These are phyloP conservation scores for Myanophis thanlyinensis DNA, from an alignment of 2,113 vertebrate species.

Conservation along the genomic window DNA sequence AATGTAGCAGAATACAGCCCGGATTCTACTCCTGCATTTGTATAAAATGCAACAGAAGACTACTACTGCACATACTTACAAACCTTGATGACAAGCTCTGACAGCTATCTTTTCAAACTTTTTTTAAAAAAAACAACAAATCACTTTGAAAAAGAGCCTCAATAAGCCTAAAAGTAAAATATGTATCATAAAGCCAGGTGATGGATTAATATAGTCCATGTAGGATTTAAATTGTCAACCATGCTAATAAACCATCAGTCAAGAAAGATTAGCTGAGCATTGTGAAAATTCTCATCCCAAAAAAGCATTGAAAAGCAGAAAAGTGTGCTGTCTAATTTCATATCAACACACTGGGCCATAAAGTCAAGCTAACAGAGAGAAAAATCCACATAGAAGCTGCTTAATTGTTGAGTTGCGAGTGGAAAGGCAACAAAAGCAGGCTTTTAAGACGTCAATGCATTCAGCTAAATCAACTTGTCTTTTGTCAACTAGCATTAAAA, in stretches of 20 bases:
- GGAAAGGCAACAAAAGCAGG: constrained; percentile 73
- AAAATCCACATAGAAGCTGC: constrained; percentile 61
- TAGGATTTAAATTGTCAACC: constrained; percentile 73
- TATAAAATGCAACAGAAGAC: constrained; percentile 36
- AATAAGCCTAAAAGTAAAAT: constrained; percentile 57
- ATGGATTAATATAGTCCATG: constrained; percentile 69
- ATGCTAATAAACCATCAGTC: constrained; percentile 67
- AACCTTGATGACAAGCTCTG: constrained; percentile 39
- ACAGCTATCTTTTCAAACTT: constrained; percentile 44
- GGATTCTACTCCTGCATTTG: constrained; percentile 7
- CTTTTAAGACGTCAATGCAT: constrained; percentile 79
- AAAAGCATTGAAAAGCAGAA: constrained; percentile 69
- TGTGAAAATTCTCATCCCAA: constrained; percentile 71
- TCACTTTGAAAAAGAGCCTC: constrained; percentile 58
- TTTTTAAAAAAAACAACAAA: constrained; percentile 47
- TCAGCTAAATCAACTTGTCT: constrained; percentile 72
- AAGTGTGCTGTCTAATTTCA: constrained; percentile 69
- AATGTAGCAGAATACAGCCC: constrained; percentile 12
- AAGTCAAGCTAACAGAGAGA: constrained; percentile 70
- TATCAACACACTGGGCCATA: constrained; percentile 67
- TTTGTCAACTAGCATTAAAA: constrained; percentile 69
- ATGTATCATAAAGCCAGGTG: constrained; percentile 65
- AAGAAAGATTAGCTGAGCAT: constrained; percentile 72
- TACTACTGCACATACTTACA: constrained; percentile 46
- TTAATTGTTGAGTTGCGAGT: constrained; percentile 73